phyloP scores from a whole-genome alignment of 2,888 invertebrate genomes.

The Rosalia funebris region DNA sequence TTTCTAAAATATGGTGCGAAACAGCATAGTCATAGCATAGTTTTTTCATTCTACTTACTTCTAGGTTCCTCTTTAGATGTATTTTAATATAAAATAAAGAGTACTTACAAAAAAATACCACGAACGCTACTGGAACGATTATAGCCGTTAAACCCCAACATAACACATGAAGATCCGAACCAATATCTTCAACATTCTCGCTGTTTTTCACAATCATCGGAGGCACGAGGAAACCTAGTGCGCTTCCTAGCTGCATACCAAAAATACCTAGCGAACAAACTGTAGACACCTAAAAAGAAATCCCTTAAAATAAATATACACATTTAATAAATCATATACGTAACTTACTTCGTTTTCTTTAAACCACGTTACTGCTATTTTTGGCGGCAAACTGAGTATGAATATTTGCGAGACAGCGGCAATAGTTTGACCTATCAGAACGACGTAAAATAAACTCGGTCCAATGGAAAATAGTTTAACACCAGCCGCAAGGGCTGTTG shows the following conservation, averaged over 20 bases:
- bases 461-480: slow-evolving; percentile 86
- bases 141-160: slow-evolving; percentile 64
- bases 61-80: no score
- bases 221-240: slow-evolving; percentile 49
- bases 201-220: slow-evolving; percentile 60
- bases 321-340: background rate
- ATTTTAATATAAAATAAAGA: slow-evolving; percentile 1
- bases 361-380: slow-evolving; percentile 96
- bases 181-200: slow-evolving; percentile 53
- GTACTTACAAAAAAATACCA: slow-evolving; percentile 49
- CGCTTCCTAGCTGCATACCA: slow-evolving; percentile 50
- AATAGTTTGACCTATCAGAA: slow-evolving; percentile 88
- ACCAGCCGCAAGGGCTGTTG: slow-evolving; percentile 89
- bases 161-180: slow-evolving; percentile 64
- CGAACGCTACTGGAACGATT: slow-evolving; percentile 43
- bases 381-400: slow-evolving; percentile 89
- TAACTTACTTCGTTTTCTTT: slow-evolving; percentile 89
- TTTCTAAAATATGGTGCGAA: no score
- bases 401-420: slow-evolving; percentile 90
- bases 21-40: no score
- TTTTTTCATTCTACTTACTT: no score
- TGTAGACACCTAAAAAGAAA: slow-evolving; percentile 48
- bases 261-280: slow-evolving; percentile 53
- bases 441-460: slow-evolving; percentile 84
- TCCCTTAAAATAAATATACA: background rate